A percentile compares a stretch with the other conserved stretches of the same genome.
phyloP scores from a whole-genome alignment of 2,113 vertebrate genomes.

The Gobio gobio region DNA sequence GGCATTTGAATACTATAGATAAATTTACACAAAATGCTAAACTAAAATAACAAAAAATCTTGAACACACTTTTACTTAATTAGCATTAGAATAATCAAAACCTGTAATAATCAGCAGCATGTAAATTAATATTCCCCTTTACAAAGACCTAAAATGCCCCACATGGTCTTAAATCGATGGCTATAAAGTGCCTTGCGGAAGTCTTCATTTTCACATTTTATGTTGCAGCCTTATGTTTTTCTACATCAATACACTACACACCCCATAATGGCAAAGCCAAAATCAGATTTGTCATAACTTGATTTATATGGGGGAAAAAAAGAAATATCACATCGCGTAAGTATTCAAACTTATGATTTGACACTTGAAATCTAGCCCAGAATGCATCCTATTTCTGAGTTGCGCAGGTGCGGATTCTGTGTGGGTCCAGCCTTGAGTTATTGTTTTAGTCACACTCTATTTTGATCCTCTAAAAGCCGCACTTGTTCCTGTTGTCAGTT shows the following conservation, averaged over 20 bases:
- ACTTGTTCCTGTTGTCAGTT: constrained; percentile 21
- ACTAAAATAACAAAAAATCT: neutral
- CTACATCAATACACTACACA: neutral
- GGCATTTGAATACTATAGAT: too few relatives aligned
- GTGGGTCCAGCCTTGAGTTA: neutral
- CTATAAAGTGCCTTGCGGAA: neutral
- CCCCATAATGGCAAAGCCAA: neutral
- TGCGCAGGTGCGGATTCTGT: neutral
- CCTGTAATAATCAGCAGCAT: neutral
- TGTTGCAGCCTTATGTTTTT: too few relatives aligned
- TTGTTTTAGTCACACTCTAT: constrained; percentile 10
- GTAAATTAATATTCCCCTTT: neutral
- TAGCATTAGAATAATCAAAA: too few relatives aligned
- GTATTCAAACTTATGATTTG: too few relatives aligned
- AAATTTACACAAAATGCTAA: too few relatives aligned
- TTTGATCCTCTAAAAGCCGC: constrained; percentile 5
- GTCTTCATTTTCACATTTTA: neutral
- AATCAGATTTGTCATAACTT: neutral
- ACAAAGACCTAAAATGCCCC: neutral
- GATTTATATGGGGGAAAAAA: neutral
- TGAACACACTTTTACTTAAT: too few relatives aligned
- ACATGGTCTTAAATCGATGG: neutral
- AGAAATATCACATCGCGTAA: neutral
- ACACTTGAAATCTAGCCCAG: neutral
- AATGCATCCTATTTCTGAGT: neutral